Evolutionary conservation across 2,113 vertebrate genomes (phyloP).

Genomic region (Lamprotornis superbus): DNA sequence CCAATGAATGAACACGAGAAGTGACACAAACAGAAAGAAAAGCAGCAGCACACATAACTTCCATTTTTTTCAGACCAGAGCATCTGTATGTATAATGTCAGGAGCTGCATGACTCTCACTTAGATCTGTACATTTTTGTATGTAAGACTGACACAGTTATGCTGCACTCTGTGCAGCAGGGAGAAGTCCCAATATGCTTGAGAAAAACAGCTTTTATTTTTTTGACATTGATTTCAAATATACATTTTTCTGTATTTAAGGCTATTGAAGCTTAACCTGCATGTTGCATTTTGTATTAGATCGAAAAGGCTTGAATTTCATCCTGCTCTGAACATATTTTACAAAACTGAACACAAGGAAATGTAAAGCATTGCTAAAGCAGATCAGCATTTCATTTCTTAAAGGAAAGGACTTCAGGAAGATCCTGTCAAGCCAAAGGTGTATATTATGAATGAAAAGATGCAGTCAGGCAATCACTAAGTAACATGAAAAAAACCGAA

Average conservation of each 20-base stretch:
- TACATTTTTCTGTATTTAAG: neutral
- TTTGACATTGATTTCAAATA: neutral
- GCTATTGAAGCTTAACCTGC: neutral
- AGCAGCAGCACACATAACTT: neutral
- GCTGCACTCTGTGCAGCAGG: neutral
- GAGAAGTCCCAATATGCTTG: neutral
- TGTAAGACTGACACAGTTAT: neutral
- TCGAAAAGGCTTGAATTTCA: neutral
- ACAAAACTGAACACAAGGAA: neutral
- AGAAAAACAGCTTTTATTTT: neutral
- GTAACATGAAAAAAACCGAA: neutral
- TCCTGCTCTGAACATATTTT: neutral
- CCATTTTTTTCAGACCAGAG: neutral
- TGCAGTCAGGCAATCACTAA: neutral
- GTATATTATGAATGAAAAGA: neutral
- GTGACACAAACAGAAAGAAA: neutral
- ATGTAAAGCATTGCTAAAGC: neutral
- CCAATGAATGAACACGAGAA: neutral
- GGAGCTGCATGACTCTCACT: neutral
- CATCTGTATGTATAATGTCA: neutral
- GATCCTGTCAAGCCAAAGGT: neutral
- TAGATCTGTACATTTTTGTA: neutral
- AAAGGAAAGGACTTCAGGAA: neutral
- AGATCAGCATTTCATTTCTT: slow-evolving; percentile 10
- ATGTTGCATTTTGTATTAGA: neutral